Conservation (phyloP, 2,113 vertebrate genomes). For the western clawed frog (Xenopus tropicalis) region DNA sequence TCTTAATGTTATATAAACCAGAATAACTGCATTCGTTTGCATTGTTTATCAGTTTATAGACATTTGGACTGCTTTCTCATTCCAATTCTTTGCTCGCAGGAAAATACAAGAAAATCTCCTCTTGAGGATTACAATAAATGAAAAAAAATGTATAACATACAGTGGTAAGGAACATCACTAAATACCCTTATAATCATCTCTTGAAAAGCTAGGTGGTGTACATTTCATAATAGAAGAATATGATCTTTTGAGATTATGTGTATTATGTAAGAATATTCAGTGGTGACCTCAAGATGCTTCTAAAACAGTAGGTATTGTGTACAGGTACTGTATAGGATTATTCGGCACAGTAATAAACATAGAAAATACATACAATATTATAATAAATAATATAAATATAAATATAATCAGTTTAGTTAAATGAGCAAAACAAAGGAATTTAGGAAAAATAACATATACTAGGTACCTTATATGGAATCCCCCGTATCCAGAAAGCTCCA, state of each 20-base stretch:
- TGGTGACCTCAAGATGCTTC: no score
- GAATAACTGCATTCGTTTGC: neutral
- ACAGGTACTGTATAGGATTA: no score
- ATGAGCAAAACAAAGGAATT: no score
- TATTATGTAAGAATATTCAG: no score
- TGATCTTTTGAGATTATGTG: neutral
- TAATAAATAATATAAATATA: no score
- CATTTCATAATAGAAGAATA: constrained; percentile 4
- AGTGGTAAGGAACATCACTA: neutral
- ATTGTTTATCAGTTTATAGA: neutral
- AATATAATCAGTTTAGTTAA: no score
- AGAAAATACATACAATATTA: no score
- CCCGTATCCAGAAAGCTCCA: no score
- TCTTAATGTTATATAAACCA: neutral
- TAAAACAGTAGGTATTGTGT: no score
- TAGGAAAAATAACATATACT: no score
- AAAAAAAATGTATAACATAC: neutral
- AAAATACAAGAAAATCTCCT: neutral
- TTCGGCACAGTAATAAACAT: no score
- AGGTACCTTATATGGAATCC: no score
- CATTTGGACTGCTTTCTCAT: neutral
- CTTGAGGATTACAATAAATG: constrained; percentile 1
- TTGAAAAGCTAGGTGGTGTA: constrained; percentile 1
- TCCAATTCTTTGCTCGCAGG: neutral
- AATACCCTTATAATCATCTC: neutral